These are phyloP conservation scores for Tor tambroides DNA, from an alignment of 2,113 vertebrate genomes.

Conservation along the genomic window DNA sequence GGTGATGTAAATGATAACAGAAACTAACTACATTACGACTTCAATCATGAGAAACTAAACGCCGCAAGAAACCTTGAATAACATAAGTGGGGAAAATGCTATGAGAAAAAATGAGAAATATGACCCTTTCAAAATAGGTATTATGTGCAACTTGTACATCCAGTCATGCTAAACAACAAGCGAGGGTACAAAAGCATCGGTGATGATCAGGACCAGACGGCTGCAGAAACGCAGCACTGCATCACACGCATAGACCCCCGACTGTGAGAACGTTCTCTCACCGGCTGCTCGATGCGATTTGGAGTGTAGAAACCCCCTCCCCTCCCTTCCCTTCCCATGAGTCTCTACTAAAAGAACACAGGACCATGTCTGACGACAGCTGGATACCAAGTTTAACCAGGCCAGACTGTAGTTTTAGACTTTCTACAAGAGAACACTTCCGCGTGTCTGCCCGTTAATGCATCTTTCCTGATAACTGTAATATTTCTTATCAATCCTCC, in stretches of 20 bases:
- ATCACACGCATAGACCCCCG: neutral
- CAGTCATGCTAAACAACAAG: neutral
- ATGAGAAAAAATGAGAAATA: neutral
- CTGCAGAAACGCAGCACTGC: neutral
- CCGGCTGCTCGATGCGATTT: neutral
- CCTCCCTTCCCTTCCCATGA: conserved; percentile 16
- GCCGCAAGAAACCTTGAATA: neutral
- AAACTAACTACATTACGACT: neutral
- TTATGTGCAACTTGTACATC: neutral
- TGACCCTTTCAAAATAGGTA: neutral
- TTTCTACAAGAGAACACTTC: conserved; percentile 43
- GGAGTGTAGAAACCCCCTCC: neutral
- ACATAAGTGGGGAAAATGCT: neutral
- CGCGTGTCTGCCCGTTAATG: neutral
- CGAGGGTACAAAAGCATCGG: neutral
- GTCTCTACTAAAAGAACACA: conserved; percentile 39
- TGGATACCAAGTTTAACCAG: conserved; percentile 70
- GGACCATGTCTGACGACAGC: conserved; percentile 61
- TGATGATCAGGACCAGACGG: neutral
- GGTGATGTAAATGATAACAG: neutral
- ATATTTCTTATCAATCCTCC: neutral
- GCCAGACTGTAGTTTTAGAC: conserved; percentile 54
- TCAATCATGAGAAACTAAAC: neutral
- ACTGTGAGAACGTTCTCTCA: conserved; percentile 6
- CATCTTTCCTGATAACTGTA: neutral